A percentile compares a stretch with the other conserved stretches of the same genome.
These are phyloP conservation scores for Cryptomyrus ogoouensis DNA, from an alignment of 2,113 vertebrate species.

Conservation along the genomic window DNA sequence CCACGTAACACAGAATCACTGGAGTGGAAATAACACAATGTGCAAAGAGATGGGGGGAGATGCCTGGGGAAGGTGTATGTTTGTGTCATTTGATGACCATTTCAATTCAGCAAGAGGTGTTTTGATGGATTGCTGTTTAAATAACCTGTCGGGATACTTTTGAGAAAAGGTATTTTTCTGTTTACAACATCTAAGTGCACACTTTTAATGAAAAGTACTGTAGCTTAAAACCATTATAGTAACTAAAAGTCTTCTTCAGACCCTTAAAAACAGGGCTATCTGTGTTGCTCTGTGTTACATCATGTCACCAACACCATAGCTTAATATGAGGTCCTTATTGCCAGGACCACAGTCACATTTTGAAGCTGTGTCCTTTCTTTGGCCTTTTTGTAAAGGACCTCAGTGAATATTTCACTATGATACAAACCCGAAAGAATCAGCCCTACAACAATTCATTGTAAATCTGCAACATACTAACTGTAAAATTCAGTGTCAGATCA, in stretches of 20 bases:
- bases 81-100: neutral
- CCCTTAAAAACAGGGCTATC: neutral
- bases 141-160: neutral
- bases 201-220: neutral
- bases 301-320: neutral
- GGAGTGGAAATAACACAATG: neutral
- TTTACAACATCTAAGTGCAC: neutral
- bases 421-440: neutral
- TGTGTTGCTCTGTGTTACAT: neutral
- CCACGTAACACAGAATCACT: neutral
- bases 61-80: neutral
- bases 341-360: neutral
- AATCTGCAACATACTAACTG: neutral
- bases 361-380: neutral
- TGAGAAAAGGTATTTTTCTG: neutral
- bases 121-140: neutral
- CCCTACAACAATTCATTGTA: neutral
- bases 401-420: neutral
- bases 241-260: neutral
- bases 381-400: neutral
- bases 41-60: neutral
- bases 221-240: neutral
- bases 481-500: neutral
- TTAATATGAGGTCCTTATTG: neutral
- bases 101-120: neutral